phyloP scores from a whole-genome alignment of 2,797 vertebrate species.

The Gallirallus australis region DNA sequence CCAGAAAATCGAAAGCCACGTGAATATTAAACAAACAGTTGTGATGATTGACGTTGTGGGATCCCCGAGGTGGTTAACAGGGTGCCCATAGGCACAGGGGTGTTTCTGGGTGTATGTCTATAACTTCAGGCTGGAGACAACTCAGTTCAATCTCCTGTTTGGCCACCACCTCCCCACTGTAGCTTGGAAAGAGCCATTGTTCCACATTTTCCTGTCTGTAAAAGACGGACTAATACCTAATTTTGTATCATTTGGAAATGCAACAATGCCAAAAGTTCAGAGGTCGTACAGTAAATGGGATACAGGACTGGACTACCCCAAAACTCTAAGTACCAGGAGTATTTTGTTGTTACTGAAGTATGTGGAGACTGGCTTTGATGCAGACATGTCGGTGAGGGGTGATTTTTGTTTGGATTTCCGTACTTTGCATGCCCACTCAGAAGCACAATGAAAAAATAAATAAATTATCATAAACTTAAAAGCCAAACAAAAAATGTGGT shows the following conservation, averaged over 20 bases:
- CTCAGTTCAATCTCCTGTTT: neutral
- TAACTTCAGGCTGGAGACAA: neutral
- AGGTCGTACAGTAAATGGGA: neutral
- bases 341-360: neutral
- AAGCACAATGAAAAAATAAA: neutral
- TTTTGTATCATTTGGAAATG: neutral
- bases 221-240: neutral
- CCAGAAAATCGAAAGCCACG: neutral
- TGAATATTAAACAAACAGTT: neutral
- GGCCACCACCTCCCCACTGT: neutral
- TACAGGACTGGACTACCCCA: neutral
- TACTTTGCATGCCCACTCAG: neutral
- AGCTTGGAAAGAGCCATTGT: neutral
- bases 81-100: neutral
- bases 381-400: neutral
- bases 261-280: neutral
- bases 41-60: neutral
- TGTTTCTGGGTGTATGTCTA: neutral
- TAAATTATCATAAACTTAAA: neutral
- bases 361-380: neutral
- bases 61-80: neutral
- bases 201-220: neutral
- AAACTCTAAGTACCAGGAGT: neutral
- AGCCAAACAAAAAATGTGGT: neutral
- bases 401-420: neutral